Evolutionary conservation across 2,113 vertebrate species (phyloP).

Genomic region (human): DNA sequence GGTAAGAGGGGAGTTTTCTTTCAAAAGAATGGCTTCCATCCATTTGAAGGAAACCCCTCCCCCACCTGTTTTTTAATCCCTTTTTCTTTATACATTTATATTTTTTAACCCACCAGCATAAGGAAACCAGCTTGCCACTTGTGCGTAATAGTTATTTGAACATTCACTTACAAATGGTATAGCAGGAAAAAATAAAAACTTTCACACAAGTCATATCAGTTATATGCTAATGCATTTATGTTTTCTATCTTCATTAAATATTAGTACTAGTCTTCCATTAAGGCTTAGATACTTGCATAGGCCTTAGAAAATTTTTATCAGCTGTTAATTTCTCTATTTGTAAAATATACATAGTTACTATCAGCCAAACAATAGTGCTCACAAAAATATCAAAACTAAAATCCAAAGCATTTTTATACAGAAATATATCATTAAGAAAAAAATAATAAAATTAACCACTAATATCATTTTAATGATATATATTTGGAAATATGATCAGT

Average conservation of each 20-base stretch:
- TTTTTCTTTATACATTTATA: constrained; percentile 74
- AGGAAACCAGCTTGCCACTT: constrained; percentile 57
- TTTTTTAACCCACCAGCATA: constrained; percentile 67
- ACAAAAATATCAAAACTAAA: constrained; percentile 45
- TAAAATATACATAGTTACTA: not conserved
- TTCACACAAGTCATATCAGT: constrained; percentile 12
- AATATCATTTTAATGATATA: not conserved
- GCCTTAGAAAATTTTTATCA: not conserved
- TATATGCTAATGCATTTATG: constrained; percentile 36
- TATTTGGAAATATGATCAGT: not conserved
- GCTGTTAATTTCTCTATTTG: constrained; percentile 10
- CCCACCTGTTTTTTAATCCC: constrained; percentile 69
- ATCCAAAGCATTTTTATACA: constrained; percentile 5
- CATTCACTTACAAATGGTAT: constrained; percentile 47
- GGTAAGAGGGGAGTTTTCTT: constrained; percentile 78
- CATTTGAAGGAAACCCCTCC: constrained; percentile 73
- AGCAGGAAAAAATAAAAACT: not conserved
- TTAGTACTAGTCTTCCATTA: not conserved
- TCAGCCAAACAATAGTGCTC: not conserved
- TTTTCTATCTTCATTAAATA: constrained; percentile 56
- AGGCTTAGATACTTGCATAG: not conserved
- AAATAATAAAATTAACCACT: constrained; percentile 15
- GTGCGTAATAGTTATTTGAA: constrained; percentile 36
- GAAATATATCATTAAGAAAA: not conserved
- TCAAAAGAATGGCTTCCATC: constrained; percentile 70